phyloP scores from a whole-genome alignment of 2,888 invertebrate genomes.

The Dermolepida albohirtum region DNA sequence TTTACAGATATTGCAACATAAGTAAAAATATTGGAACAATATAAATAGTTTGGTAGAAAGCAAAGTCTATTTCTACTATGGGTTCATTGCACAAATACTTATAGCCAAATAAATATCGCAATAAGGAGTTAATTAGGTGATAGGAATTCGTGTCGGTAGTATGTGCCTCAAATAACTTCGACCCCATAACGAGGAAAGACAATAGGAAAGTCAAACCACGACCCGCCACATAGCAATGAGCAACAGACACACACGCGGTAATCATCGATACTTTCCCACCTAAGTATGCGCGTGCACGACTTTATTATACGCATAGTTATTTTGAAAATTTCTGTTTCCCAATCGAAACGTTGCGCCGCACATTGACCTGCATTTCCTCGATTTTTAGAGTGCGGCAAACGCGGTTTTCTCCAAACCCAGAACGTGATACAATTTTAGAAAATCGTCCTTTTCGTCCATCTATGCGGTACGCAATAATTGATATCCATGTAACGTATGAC shows the following conservation, averaged over 20 bases:
- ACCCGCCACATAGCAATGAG: conserved; percentile 26
- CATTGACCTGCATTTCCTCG: conserved; percentile 37
- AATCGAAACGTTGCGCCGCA: conserved; percentile 32
- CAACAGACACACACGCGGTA: conserved; percentile 19
- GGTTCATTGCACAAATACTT: conserved; percentile 31
- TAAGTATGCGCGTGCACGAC: conserved; percentile 42
- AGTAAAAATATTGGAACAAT: conserved; percentile 37
- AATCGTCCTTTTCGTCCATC: conserved; percentile 26
- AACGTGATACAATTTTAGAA: conserved; percentile 40
- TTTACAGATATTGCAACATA: conserved; percentile 30
- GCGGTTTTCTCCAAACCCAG: conserved; percentile 35
- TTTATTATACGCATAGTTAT: conserved; percentile 38
- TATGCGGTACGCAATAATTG: not conserved
- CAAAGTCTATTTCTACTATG: conserved; percentile 32
- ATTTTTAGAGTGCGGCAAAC: conserved; percentile 24
- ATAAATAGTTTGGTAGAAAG: conserved; percentile 36
- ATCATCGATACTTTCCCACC: conserved; percentile 35
- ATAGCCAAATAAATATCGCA: conserved; percentile 35
- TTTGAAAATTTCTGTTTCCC: conserved; percentile 40
- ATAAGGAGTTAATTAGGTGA: conserved; percentile 38
- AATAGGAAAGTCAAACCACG: conserved; percentile 33
- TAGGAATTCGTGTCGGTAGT: conserved; percentile 35
- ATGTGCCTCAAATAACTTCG: conserved; percentile 35
- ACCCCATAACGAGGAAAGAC: conserved; percentile 35
- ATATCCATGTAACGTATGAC: conserved; percentile 3